Percentiles rank a stretch among this genome's conserved stretches.
Evolutionary conservation across 2,113 vertebrate species (phyloP).

Genomic region (Prionailurus bengalensis): DNA sequence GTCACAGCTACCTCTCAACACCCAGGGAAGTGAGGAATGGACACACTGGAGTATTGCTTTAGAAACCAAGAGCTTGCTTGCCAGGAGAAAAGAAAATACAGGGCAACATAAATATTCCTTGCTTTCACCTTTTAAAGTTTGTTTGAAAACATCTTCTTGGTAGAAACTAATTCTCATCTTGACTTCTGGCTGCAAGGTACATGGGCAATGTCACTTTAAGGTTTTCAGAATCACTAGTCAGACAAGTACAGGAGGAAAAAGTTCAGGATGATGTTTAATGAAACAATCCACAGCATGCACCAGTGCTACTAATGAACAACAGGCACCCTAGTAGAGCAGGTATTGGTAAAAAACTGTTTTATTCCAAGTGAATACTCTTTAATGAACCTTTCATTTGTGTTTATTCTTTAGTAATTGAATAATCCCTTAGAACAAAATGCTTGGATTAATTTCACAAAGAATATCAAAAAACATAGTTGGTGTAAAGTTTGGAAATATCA

Average conservation of each 20-base stretch:
- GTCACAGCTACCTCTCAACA: not conserved
- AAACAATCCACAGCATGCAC: not conserved
- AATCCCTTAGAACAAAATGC: conserved; percentile 17
- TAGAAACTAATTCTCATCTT: not conserved
- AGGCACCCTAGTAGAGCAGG: not conserved
- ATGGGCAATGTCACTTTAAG: not conserved
- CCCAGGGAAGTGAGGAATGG: not conserved
- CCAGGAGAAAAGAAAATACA: not conserved
- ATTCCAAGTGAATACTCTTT: not conserved
- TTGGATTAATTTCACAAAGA: conserved; percentile 30
- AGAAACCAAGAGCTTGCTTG: not conserved
- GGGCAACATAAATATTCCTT: not conserved
- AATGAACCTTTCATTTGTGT: not conserved
- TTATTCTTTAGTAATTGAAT: not conserved
- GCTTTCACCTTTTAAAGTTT: not conserved
- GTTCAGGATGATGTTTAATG: not conserved
- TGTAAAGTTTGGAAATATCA: not conserved
- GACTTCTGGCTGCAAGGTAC: not conserved
- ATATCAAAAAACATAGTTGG: not conserved
- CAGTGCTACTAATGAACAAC: not conserved
- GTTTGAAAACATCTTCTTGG: not conserved
- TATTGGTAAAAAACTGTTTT: not conserved
- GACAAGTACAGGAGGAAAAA: not conserved
- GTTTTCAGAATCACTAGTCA: not conserved
- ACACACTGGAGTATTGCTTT: not conserved